Percentiles rank a stretch among this genome's conserved stretches.
Conservation (phyloP, 2,797 vertebrate species). For the Syndactyla subalaris region DNA sequence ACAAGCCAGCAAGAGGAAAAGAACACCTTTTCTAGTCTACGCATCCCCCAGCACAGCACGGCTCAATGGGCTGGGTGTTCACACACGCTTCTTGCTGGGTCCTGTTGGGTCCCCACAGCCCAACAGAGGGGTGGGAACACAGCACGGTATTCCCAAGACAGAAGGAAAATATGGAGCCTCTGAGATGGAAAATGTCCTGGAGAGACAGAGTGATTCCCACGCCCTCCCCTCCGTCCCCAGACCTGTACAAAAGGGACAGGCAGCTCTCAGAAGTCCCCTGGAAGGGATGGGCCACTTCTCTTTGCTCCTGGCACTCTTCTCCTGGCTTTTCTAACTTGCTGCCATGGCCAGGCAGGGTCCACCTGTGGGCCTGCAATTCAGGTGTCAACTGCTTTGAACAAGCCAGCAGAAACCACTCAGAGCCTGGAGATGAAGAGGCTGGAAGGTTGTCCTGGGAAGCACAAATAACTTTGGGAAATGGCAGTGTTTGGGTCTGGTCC, state of each 20-base stretch:
- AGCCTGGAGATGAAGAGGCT: background rate
- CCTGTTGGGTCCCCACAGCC: background rate
- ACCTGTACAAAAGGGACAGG: conserved; percentile 63
- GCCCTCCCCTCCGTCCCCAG: background rate
- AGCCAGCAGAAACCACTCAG: conserved; percentile 12
- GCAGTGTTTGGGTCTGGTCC: background rate
- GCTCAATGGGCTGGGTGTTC: background rate
- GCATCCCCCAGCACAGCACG: background rate
- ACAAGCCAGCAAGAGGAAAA: conserved; percentile 42
- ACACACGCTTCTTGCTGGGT: conserved; percentile 32
- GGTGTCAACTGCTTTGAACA: background rate
- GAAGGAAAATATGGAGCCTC: conserved; percentile 6
- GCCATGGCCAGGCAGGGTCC: background rate
- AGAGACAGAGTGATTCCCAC: conserved; percentile 12
- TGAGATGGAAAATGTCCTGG: conserved; percentile 7
- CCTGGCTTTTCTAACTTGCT: background rate
- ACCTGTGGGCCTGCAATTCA: background rate
- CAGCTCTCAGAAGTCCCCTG: background rate
- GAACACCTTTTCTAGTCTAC: conserved; percentile 12
- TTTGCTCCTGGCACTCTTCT: background rate
- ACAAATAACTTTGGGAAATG: background rate
- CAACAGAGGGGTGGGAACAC: background rate
- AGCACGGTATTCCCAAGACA: background rate
- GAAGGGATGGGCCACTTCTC: background rate
- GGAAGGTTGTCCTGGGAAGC: background rate